Percentiles rank a stretch among this genome's conserved stretches.
Evolutionary conservation across 2,113 vertebrate species (phyloP).

Genomic region (Sigmodon hispidus): DNA sequence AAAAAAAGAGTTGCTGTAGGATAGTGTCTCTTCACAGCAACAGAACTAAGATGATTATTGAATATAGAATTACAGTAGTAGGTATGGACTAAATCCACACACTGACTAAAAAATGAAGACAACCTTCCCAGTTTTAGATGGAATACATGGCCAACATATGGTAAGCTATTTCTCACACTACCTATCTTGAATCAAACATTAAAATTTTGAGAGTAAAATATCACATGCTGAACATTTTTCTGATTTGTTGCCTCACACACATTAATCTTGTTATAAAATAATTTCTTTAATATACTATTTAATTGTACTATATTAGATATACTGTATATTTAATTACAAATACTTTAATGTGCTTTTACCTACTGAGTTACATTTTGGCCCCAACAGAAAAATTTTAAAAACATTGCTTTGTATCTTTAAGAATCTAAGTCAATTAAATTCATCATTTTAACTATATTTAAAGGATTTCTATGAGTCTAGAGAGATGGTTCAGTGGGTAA

Average conservation of each 20-base stretch:
- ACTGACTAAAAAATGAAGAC: background rate
- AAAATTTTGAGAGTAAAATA: background rate
- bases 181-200: conserved; percentile 7
- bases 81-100: background rate
- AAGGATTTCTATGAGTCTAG: background rate
- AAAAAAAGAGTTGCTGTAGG: no score
- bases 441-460: conserved; percentile 8
- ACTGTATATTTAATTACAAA: background rate
- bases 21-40: background rate
- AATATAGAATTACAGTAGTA: background rate
- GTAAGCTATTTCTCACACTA: background rate
- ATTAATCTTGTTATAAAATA: conserved; percentile 17
- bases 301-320: background rate
- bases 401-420: background rate
- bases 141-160: background rate
- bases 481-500: background rate
- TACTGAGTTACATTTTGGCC: background rate
- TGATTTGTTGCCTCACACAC: background rate
- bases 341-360: background rate
- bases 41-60: background rate
- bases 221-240: conserved; percentile 9
- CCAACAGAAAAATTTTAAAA: background rate
- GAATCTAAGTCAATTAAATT: conserved; percentile 11
- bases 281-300: background rate
- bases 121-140: background rate